A percentile compares a stretch with the other conserved stretches of the same genome.
phyloP scores from a whole-genome alignment of 2,797 vertebrate species.

The Gambelia wislizenii region DNA sequence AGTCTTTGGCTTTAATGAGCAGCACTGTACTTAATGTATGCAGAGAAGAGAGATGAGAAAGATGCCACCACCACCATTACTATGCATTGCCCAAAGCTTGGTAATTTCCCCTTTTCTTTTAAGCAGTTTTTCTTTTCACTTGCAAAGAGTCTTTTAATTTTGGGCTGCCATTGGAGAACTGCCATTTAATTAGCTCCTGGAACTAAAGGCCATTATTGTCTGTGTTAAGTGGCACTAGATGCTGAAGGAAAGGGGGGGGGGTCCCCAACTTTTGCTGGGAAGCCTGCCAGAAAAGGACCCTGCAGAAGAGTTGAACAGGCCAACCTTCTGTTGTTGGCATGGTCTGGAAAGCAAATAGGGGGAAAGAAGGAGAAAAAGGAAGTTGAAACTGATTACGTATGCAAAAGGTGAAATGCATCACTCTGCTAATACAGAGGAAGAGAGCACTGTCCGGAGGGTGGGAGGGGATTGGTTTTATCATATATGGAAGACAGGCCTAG shows the following conservation, averaged over 20 bases:
- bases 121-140: background rate
- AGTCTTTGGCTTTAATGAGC: background rate
- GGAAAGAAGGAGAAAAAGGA: background rate
- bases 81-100: fast-evolving
- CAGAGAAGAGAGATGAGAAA: background rate
- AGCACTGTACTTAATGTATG: background rate
- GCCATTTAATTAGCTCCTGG: constrained; percentile 38
- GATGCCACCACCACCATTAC: background rate
- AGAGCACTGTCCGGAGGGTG: background rate
- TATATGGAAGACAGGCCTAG: background rate
- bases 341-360: constrained; percentile 17
- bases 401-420: background rate
- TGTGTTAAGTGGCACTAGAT: background rate
- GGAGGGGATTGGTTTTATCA: background rate
- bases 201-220: constrained; percentile 5
- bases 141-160: background rate
- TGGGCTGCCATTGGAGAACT: constrained; percentile 23
- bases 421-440: background rate
- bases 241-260: background rate
- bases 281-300: background rate
- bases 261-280: background rate
- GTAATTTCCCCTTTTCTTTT: background rate
- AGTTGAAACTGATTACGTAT: background rate
- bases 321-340: background rate
- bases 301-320: background rate